phyloP scores from a whole-genome alignment of 2,113 vertebrate species.

The Haemorhous mexicanus region DNA sequence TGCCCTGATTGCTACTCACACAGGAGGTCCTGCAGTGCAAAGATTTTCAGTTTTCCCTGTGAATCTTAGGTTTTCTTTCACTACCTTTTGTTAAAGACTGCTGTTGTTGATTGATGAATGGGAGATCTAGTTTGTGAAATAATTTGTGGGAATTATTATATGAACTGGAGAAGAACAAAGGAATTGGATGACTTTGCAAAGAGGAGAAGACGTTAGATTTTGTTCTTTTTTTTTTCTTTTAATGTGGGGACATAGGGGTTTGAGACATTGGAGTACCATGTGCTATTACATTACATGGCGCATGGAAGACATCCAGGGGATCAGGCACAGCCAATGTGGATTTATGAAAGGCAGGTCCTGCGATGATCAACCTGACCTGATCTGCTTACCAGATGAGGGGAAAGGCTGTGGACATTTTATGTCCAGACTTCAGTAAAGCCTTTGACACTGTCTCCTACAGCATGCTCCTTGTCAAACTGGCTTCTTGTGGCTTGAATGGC shows the following conservation, averaged over 20 bases:
- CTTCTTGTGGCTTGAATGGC: accelerated
- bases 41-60: background rate
- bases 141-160: background rate
- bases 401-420: background rate
- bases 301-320: background rate
- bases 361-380: background rate
- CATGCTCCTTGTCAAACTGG: too few species aligned
- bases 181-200: background rate
- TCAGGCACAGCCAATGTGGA: background rate
- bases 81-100: background rate
- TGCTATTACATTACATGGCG: too few species aligned
- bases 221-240: background rate
- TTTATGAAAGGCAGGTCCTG: background rate
- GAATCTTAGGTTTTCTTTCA: background rate
- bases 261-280: background rate
- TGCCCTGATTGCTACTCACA: background rate
- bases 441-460: background rate
- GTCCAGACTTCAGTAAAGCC: background rate
- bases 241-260: background rate
- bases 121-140: background rate
- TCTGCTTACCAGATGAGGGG: background rate
- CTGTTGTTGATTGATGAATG: background rate
- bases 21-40: background rate
- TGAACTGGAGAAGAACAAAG: background rate
- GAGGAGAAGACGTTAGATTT: background rate